phyloP scores from a whole-genome alignment of 2,888 invertebrate genomes.

The Metacarcinus magister region DNA sequence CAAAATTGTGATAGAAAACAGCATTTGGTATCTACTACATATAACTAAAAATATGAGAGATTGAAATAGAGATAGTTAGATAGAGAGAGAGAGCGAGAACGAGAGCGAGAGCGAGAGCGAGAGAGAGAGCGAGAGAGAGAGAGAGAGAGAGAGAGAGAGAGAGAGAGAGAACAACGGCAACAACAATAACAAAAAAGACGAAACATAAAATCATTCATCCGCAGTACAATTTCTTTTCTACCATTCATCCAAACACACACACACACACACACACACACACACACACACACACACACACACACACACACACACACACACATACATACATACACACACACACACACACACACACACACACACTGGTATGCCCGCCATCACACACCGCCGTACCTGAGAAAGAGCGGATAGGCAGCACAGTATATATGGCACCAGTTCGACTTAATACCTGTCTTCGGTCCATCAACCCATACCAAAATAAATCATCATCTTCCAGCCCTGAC shows the following conservation, averaged over 20 bases:
- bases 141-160: too few relatives aligned
- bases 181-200: neutral
- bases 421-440: neutral
- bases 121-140: too few relatives aligned
- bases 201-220: neutral
- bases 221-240: neutral
- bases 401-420: neutral
- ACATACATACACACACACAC: conserved; percentile 16
- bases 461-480: neutral
- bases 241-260: neutral
- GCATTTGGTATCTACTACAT: too few relatives aligned
- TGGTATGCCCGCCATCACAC: neutral
- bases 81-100: too few relatives aligned
- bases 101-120: too few relatives aligned
- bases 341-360: conserved; percentile 15
- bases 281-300: conserved; percentile 55
- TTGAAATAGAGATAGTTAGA: too few relatives aligned
- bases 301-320: neutral
- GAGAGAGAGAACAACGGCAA: neutral
- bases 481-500: neutral
- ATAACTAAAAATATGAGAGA: too few relatives aligned
- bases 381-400: neutral
- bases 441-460: neutral
- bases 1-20: neutral
- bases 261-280: conserved; percentile 55